Conservation (phyloP, 1,140 invertebrate species). For the Macrocentrus cingulum region DNA sequence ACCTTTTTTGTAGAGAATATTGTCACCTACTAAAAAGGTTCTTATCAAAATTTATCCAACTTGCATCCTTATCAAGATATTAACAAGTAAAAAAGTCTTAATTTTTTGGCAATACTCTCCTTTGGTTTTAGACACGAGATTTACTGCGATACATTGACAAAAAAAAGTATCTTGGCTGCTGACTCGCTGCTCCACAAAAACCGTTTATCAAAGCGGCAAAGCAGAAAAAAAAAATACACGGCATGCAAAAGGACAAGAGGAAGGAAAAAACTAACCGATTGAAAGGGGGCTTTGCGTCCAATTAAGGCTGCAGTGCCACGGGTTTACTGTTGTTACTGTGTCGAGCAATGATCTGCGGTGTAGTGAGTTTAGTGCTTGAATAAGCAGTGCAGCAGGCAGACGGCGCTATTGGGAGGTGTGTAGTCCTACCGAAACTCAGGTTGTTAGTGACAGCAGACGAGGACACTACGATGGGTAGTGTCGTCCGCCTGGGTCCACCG, state of each 20-base stretch:
- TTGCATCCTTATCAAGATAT: too few relatives aligned
- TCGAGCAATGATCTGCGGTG: conserved; percentile 23
- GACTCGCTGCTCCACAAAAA: too few relatives aligned
- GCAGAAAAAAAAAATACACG: background rate
- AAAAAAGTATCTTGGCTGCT: too few relatives aligned
- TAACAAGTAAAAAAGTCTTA: too few relatives aligned
- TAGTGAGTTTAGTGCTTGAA: conserved; percentile 22
- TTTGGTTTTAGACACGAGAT: too few relatives aligned
- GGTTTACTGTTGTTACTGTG: conserved; percentile 23
- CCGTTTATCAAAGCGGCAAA: background rate
- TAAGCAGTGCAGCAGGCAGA: conserved; percentile 22
- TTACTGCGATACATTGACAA: too few relatives aligned
- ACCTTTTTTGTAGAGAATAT: too few relatives aligned
- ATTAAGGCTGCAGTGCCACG: conserved; percentile 16
- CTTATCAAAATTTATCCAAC: too few relatives aligned
- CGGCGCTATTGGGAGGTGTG: conserved; percentile 8
- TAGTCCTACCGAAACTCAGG: conserved; percentile 22
- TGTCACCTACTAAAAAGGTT: too few relatives aligned
- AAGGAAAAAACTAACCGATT: conserved; percentile 6
- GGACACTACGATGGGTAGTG: conserved; percentile 42
- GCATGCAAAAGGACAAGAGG: background rate
- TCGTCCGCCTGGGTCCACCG: conserved; percentile 37
- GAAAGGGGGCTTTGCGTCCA: background rate
- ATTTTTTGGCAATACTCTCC: too few relatives aligned
- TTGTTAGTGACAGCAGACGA: conserved; percentile 28